Percentiles rank a stretch among this genome's conserved stretches.
phyloP scores from a whole-genome alignment of 64 coral and sea anemone species.

The Catalaphyllia jardinei region DNA sequence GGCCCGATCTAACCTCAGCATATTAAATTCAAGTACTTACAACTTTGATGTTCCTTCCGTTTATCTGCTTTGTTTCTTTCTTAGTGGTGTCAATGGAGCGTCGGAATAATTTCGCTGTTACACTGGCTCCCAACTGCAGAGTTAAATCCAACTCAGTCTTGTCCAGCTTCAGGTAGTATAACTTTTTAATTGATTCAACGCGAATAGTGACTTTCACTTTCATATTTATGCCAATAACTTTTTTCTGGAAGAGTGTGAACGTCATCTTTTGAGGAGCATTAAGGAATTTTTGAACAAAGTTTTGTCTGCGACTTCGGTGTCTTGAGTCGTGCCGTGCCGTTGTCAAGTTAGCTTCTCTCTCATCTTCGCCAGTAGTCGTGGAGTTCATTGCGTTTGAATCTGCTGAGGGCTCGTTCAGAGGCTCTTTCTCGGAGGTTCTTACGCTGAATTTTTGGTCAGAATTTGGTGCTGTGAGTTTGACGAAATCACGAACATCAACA shows the following conservation, averaged over 20 bases:
- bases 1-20: neutral
- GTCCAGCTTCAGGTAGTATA: neutral
- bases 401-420: neutral
- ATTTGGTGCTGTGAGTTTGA: constrained; percentile 39
- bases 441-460: constrained; percentile 4
- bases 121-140: neutral
- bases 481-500: constrained; percentile 18
- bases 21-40: neutral
- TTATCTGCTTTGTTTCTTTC: neutral
- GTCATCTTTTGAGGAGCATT: neutral
- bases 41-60: neutral
- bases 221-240: neutral
- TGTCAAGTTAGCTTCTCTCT: neutral
- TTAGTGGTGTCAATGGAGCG: neutral
- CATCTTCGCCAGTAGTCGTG: neutral
- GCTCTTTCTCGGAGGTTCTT: constrained; percentile 1
- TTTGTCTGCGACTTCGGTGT: neutral
- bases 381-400: neutral
- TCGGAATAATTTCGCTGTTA: neutral
- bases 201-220: neutral
- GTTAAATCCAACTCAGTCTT: neutral
- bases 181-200: neutral
- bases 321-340: neutral
- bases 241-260: constrained; percentile 28
- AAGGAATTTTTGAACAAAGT: neutral